Evolutionary conservation across 2,113 vertebrate genomes (phyloP).

Genomic region (Oncorhynchus clarkii): DNA sequence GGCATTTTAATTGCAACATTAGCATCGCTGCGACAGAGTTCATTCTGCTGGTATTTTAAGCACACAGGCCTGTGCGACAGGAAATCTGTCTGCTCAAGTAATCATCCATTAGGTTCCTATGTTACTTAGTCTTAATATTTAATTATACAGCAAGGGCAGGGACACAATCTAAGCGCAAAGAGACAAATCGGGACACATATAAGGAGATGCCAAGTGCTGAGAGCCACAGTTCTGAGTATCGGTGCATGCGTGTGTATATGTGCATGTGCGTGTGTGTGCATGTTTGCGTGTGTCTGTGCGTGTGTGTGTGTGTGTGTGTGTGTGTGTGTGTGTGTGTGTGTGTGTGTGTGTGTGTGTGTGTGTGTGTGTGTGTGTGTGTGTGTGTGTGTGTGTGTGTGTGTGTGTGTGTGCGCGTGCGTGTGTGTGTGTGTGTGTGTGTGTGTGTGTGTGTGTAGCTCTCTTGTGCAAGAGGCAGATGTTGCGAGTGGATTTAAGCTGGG

Average conservation of each 20-base stretch:
- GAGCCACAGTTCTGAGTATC: neutral
- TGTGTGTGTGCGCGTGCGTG: neutral
- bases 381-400: neutral
- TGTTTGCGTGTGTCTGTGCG: neutral
- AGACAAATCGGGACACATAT: constrained; percentile 17
- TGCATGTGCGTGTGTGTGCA: neutral
- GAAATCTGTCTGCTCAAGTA: constrained; percentile 37
- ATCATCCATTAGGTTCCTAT: constrained; percentile 28
- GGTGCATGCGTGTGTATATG: constrained; percentile 2
- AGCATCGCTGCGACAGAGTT: neutral
- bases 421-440: neutral
- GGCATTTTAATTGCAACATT: constrained; percentile 1
- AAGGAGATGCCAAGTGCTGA: neutral
- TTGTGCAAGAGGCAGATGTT: neutral
- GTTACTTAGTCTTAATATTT: constrained; percentile 42
- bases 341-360: neutral
- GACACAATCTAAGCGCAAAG: constrained; percentile 1
- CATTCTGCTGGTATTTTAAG: constrained; percentile 20
- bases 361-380: neutral
- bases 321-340: neutral
- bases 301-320: constrained; percentile 1
- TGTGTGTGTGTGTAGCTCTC: neutral
- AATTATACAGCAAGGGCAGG: constrained; percentile 27
- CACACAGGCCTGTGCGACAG: neutral
- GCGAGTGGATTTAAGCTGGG: constrained; percentile 18